Evolutionary conservation across 1,140 invertebrate species (phyloP).

Genomic region (Eurosta solidaginis): DNA sequence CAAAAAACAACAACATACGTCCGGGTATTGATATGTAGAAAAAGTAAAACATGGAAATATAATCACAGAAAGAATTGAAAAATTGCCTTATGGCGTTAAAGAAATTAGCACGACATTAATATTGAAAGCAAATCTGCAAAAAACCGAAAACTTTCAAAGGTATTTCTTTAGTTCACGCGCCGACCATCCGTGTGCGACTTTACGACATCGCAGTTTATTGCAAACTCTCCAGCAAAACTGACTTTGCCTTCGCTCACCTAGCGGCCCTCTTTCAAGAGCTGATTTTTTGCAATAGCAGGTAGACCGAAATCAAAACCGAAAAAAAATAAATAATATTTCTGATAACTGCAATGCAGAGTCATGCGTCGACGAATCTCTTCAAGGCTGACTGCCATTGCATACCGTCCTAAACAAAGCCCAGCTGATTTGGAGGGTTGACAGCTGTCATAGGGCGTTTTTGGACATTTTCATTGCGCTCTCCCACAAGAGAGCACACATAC

Average conservation of each 20-base stretch:
- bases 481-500: not conserved
- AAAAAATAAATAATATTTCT: too few relatives aligned
- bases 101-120: too few relatives aligned
- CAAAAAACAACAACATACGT: too few relatives aligned
- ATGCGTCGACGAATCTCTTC: constrained; percentile 4
- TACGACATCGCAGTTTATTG: not conserved
- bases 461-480: not conserved
- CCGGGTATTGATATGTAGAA: too few relatives aligned
- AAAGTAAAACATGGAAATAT: too few relatives aligned
- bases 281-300: not conserved
- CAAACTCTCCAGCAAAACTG: not conserved
- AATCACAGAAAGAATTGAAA: too few relatives aligned
- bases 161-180: too few relatives aligned
- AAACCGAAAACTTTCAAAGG: not conserved
- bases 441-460: constrained; percentile 22
- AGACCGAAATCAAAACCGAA: not conserved
- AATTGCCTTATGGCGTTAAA: too few relatives aligned
- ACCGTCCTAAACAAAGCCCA: not conserved
- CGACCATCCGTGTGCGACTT: not conserved
- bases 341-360: not conserved
- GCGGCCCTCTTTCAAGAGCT: not conserved
- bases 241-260: not conserved
- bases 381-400: not conserved
- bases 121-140: too few relatives aligned
- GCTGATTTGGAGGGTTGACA: constrained; percentile 16